Base-by-base conservation (phyloP, 2,888 invertebrate genomes). In the Hesperia comma region DNA sequence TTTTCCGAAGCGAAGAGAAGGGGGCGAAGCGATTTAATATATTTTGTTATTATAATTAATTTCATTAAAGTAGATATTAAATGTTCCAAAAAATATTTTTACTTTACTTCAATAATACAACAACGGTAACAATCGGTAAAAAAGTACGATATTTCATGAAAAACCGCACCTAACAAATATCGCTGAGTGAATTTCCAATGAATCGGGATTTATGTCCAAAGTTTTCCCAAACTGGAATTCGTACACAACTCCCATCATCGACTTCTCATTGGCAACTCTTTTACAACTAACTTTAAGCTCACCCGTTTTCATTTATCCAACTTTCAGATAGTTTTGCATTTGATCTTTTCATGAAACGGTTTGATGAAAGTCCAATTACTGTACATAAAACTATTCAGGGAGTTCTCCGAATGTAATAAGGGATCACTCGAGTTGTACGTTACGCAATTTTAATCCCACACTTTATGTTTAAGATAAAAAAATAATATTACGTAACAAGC, bases 221-320 rank as follows among this genome's bases (percentile, higher is more conserved):
- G 53, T 61, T 61, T 26, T 12, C 51, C 14, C 60, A 8, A 46
- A 49, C 41, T 49, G 46, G 37, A 60, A 66, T 61, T 66, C 37
- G 66, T 66, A 61, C 60, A 46, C 60, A 61, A 66, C 66, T 66
- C 61, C 54, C 66, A 55, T 66, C 66, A 66, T 61, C 66, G 64
- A 66, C 64, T 66, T 66, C 64, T 60, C 64, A 60, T 66, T 54
- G 58, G 43, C 60, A 53, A 54, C 58, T 58, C 58, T 60, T 53
- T 60, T 53, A 51, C 58, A 64, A 60, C 64, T 32, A 58, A 66
- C 53, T 54, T 64, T 58, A 40, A 66, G 21, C 60, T 53, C 17
- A 41, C 64, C 58, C 58, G 51, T 58, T 66, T 66, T 54, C 53
- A 66, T 51, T 60, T 41, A 6, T 19, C 40, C 8, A 60, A 54